These are phyloP conservation scores for Polypedilum pembai DNA, from an alignment of 1,140 invertebrate species.

Conservation along the genomic window DNA sequence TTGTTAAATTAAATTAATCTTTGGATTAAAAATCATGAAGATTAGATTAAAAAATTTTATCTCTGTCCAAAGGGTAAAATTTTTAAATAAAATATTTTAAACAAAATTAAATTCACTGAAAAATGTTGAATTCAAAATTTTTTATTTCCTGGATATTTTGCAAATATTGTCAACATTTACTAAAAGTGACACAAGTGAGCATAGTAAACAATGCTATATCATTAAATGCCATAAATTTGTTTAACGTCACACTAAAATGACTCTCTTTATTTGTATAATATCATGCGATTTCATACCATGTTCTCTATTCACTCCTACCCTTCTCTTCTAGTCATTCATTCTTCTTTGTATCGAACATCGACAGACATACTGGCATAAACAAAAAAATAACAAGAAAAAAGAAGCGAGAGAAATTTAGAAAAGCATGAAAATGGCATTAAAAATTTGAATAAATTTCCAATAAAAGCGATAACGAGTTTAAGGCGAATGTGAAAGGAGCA, in stretches of 20 bases:
- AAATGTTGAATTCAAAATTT: too few relatives aligned
- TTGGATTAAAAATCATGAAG: too few relatives aligned
- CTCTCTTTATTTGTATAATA: background rate
- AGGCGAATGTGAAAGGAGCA: background rate
- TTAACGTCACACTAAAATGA: background rate
- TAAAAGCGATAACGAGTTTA: background rate
- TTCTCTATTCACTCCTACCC: background rate
- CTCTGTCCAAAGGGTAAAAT: too few relatives aligned
- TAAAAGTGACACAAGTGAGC: too few relatives aligned
- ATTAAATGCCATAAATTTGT: background rate
- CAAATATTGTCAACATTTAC: too few relatives aligned
- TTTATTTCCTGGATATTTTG: too few relatives aligned
- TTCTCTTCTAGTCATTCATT: background rate
- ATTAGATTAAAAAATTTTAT: too few relatives aligned
- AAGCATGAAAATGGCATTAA: background rate
- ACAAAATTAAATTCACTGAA: too few relatives aligned
- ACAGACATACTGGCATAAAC: background rate
- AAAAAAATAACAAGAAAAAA: background rate
- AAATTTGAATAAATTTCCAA: conserved; percentile 1
- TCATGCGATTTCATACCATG: background rate
- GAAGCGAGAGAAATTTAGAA: too few relatives aligned
- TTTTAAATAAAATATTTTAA: too few relatives aligned
- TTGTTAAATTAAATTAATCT: too few relatives aligned
- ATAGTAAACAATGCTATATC: background rate
- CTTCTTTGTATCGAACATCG: background rate